These are phyloP conservation scores for Phoxinus phoxinus DNA, from an alignment of 2,113 vertebrate species.

Conservation along the genomic window DNA sequence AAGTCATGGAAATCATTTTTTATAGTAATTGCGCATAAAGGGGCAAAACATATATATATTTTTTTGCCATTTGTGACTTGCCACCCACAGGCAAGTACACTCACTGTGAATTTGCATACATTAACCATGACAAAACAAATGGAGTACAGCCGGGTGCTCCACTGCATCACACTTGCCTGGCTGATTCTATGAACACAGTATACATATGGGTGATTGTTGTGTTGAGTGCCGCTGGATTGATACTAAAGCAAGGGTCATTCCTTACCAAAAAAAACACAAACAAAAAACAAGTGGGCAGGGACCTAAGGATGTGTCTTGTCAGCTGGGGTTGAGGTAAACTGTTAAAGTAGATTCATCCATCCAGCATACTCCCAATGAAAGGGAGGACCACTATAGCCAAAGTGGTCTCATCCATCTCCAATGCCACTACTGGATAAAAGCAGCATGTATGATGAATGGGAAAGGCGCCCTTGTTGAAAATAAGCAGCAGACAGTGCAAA, in stretches of 20 bases:
- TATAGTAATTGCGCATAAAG: no score
- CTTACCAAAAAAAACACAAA: neutral
- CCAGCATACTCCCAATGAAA: constrained; percentile 43
- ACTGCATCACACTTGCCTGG: neutral
- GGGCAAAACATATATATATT: no score
- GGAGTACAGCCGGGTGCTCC: neutral
- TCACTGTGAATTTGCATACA: no score
- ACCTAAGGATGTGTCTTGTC: constrained; percentile 24
- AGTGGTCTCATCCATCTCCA: constrained; percentile 59
- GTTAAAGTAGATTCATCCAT: constrained; percentile 55
- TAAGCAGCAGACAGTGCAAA: constrained; percentile 50
- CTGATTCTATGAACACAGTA: neutral
- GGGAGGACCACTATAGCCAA: constrained; percentile 53
- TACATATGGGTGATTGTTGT: neutral
- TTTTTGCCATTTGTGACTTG: no score
- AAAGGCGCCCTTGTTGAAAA: constrained; percentile 60
- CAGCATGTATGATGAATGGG: constrained; percentile 57
- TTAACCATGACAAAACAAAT: neutral
- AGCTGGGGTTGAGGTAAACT: constrained; percentile 46
- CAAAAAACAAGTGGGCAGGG: neutral
- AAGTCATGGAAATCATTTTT: no score
- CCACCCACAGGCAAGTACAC: no score
- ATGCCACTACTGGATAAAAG: constrained; percentile 52
- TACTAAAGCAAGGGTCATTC: constrained; percentile 20
- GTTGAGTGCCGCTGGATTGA: neutral